Evolutionary conservation across 2,797 vertebrate genomes (phyloP).

Genomic region (Lepus townsendii): DNA sequence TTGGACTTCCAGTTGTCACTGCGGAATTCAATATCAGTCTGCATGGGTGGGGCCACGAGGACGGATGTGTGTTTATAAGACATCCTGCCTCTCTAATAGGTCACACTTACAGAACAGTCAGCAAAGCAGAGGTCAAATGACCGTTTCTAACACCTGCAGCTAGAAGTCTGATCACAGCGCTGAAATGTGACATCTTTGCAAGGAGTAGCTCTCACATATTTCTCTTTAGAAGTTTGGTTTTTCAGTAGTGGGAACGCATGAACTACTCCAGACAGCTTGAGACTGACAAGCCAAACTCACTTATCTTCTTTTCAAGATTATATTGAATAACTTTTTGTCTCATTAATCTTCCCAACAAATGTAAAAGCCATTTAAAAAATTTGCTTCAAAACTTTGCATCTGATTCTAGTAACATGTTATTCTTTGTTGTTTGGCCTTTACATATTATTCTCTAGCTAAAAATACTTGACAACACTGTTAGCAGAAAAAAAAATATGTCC

Average conservation of each 20-base stretch:
- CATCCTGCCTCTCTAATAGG: background rate
- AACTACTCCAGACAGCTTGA: conserved; percentile 39
- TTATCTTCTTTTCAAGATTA: conserved; percentile 19
- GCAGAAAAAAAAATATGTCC: conserved; percentile 8
- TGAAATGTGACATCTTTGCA: background rate
- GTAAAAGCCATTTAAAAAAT: conserved; percentile 44
- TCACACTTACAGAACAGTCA: background rate
- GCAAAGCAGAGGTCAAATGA: background rate
- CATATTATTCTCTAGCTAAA: conserved; percentile 52
- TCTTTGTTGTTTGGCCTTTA: conserved; percentile 30
- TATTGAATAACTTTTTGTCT: background rate
- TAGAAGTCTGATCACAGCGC: background rate
- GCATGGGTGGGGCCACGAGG: background rate
- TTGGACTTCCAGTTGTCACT: background rate
- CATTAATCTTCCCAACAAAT: background rate
- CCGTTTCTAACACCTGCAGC: background rate
- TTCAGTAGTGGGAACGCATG: conserved; percentile 24
- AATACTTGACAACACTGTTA: background rate
- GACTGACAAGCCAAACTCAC: background rate
- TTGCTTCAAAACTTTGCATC: conserved; percentile 8
- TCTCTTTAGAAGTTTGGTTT: background rate
- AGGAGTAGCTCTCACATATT: background rate
- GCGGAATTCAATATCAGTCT: background rate
- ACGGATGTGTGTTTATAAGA: background rate
- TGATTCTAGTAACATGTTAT: conserved; percentile 2